These are phyloP conservation scores for Sisyra nigra DNA, from an alignment of 2,888 invertebrate genomes.

Conservation along the genomic window DNA sequence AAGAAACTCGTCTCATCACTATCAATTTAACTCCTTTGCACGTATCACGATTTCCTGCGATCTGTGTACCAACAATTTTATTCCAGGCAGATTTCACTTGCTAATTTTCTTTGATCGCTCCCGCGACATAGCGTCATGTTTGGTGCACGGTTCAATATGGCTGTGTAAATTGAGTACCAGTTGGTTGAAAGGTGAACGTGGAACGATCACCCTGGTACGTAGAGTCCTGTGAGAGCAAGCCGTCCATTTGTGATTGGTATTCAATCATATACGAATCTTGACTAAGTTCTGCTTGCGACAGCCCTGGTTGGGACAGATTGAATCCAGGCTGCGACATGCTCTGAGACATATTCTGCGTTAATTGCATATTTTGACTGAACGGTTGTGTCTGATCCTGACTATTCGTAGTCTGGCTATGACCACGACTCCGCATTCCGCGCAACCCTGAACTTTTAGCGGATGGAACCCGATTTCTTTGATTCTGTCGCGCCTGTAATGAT, in stretches of 20 bases:
- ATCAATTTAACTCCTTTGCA: constrained; percentile 6
- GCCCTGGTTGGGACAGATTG: constrained; percentile 47
- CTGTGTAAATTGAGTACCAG: constrained; percentile 45
- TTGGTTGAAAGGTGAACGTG: constrained; percentile 36
- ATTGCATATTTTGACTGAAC: constrained; percentile 48
- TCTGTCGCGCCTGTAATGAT: constrained; percentile 40
- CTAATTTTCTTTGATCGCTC: constrained; percentile 24
- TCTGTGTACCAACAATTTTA: constrained; percentile 8
- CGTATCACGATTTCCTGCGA: constrained; percentile 7
- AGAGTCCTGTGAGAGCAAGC: constrained; percentile 84
- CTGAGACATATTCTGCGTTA: constrained; percentile 65
- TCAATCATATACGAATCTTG: constrained; percentile 75
- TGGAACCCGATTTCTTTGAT: constrained; percentile 20
- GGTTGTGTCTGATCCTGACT: constrained; percentile 22
- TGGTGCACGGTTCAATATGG: constrained; percentile 39
- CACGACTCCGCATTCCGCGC: background rate
- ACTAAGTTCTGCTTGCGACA: constrained; percentile 56
- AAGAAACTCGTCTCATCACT: constrained; percentile 5
- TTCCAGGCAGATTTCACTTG: constrained; percentile 21
- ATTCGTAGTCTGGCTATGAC: constrained; percentile 22
- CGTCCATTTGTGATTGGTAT: constrained; percentile 88
- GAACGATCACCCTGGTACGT: constrained; percentile 57
- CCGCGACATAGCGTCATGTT: constrained; percentile 23
- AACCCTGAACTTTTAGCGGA: background rate
- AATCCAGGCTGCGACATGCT: constrained; percentile 52